Conservation (phyloP, 2,888 invertebrate species). For the Cryptocephalus primarius region DNA sequence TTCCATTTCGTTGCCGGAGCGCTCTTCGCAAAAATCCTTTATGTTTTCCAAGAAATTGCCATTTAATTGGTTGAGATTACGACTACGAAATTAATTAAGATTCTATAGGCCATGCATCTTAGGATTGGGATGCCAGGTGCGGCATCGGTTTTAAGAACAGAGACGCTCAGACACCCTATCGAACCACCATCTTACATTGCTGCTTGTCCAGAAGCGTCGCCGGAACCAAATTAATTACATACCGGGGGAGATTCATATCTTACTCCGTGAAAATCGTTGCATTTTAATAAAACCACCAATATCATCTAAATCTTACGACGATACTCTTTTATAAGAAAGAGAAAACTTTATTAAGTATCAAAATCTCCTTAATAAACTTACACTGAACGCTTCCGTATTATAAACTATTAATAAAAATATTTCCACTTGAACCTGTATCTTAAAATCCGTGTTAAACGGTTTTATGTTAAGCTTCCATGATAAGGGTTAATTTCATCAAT, state of each 20-base stretch:
- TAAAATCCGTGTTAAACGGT: too few species aligned
- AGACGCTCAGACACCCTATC: slow-evolving; percentile 8
- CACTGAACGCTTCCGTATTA: too few species aligned
- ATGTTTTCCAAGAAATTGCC: slow-evolving; percentile 39
- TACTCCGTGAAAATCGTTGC: slow-evolving; percentile 14
- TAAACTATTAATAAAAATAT: too few species aligned
- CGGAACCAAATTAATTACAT: slow-evolving; percentile 1
- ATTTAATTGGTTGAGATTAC: slow-evolving; percentile 39
- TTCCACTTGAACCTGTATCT: too few species aligned
- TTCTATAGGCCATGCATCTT: slow-evolving; percentile 39
- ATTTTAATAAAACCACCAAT: too few species aligned
- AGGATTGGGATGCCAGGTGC: slow-evolving; percentile 32
- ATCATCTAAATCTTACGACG: too few species aligned
- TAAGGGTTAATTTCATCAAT: too few species aligned
- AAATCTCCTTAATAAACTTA: too few species aligned
- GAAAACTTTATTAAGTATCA: too few species aligned
- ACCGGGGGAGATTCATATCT: slow-evolving; percentile 29
- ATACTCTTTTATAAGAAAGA: too few species aligned
- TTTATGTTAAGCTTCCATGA: too few species aligned
- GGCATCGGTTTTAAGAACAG: slow-evolving; percentile 12
- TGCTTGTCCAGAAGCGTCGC: slow-evolving; percentile 7
- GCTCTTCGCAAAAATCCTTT: slow-evolving; percentile 37
- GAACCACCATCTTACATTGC: not conserved
- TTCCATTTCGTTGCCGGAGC: slow-evolving; percentile 29
- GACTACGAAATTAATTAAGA: slow-evolving; percentile 39